A percentile compares a stretch with the other conserved stretches of the same genome.
These are phyloP conservation scores for Drosophila prosaltans DNA, from an alignment of 1,140 invertebrate species.

Conservation along the genomic window DNA sequence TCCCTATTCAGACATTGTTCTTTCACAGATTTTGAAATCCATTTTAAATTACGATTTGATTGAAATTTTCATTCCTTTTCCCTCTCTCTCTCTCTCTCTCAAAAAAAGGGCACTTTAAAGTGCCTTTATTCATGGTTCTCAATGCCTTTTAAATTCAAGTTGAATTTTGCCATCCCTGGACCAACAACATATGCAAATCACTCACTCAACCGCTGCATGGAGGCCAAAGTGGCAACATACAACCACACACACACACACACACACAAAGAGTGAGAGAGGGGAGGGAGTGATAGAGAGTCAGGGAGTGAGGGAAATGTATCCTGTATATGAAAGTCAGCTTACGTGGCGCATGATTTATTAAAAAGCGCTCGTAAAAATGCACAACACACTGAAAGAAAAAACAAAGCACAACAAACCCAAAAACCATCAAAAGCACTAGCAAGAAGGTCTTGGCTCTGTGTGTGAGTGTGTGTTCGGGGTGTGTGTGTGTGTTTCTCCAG, in stretches of 20 bases:
- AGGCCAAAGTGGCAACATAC: slow-evolving; percentile 7
- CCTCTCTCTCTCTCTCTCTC: too few species aligned
- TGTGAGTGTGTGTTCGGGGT: slow-evolving; percentile 22
- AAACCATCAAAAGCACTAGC: slow-evolving; percentile 28
- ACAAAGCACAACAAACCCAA: slow-evolving; percentile 20
- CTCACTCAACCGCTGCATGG: slow-evolving; percentile 58
- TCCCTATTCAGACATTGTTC: too few species aligned
- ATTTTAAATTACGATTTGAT: not conserved
- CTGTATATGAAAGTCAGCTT: slow-evolving; percentile 76
- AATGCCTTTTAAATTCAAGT: slow-evolving; percentile 28
- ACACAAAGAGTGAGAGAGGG: not conserved
- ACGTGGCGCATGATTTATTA: slow-evolving; percentile 79
- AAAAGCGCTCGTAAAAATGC: slow-evolving; percentile 78
- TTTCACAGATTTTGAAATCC: too few species aligned
- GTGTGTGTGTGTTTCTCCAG: slow-evolving; percentile 22
- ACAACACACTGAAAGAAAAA: slow-evolving; percentile 54
- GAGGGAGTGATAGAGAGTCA: not conserved
- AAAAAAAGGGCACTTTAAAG: not conserved
- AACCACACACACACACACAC: slow-evolving; percentile 7
- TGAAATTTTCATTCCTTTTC: too few species aligned
- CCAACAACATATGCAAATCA: slow-evolving; percentile 74
- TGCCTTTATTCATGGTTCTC: slow-evolving; percentile 23
- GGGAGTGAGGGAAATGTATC: slow-evolving; percentile 42
- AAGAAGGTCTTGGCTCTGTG: not conserved
- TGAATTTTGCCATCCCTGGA: slow-evolving; percentile 40